phyloP scores from a whole-genome alignment of 2,888 invertebrate species.

The Tipula lateralis region DNA sequence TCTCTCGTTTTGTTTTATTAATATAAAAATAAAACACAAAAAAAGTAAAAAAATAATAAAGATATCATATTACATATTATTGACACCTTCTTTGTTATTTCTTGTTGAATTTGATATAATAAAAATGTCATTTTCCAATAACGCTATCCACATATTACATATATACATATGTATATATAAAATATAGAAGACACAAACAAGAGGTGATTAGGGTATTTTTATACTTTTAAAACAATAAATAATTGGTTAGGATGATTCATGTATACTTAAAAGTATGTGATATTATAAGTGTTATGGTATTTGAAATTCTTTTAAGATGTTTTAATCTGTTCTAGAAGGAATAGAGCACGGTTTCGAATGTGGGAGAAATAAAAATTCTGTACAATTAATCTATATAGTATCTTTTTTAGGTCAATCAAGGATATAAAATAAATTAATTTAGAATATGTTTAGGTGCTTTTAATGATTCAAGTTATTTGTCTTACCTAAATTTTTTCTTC shows the following conservation, averaged over 20 bases:
- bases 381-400: neutral
- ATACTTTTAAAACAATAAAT: neutral
- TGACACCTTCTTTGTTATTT: constrained; percentile 25
- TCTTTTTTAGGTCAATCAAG: neutral
- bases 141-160: neutral
- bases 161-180: neutral
- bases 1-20: neutral
- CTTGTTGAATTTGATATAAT: constrained; percentile 24
- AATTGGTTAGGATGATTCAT: constrained; percentile 19
- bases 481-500: too few relatives aligned
- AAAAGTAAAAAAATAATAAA: neutral
- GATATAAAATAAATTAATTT: neutral
- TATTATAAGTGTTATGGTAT: neutral
- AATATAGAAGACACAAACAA: neutral
- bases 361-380: neutral
- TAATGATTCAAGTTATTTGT: too few relatives aligned
- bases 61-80: constrained; percentile 27
- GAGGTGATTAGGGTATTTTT: constrained; percentile 11
- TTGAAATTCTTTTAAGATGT: neutral
- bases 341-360: neutral
- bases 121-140: constrained; percentile 20
- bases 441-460: neutral
- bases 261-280: neutral
- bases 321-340: neutral
- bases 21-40: neutral